phyloP scores from a whole-genome alignment of 2,113 vertebrate genomes.

The Myanophis thanlyinensis region DNA sequence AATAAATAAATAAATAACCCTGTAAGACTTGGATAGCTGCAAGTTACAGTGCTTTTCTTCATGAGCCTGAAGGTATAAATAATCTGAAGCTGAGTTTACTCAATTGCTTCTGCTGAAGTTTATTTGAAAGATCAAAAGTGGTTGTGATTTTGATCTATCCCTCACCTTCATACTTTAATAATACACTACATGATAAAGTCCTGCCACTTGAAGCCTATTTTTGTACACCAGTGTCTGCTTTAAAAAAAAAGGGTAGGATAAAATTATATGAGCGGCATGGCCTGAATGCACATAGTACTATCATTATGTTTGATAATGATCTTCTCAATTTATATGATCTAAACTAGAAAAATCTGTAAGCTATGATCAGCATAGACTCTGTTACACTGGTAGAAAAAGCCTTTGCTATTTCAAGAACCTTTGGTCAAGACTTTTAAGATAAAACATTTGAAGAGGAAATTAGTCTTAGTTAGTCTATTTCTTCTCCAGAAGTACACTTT shows the following conservation, averaged over 20 bases:
- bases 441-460: background rate
- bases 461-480: background rate
- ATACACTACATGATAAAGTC: background rate
- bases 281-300: background rate
- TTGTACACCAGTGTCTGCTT: background rate
- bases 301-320: too few relatives aligned
- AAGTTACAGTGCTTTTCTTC: background rate
- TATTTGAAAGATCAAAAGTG: background rate
- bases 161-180: background rate
- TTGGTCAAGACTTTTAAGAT: background rate
- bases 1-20: background rate
- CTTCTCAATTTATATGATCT: background rate
- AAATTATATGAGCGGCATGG: background rate
- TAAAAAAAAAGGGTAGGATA: background rate
- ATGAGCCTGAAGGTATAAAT: background rate
- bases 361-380: background rate
- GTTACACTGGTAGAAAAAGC: background rate
- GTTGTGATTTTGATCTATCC: background rate
- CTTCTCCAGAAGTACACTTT: background rate
- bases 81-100: background rate
- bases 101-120: background rate
- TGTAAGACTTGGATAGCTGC: background rate
- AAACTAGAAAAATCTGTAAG: background rate
- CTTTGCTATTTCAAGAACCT: background rate
- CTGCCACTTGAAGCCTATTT: background rate